A percentile compares a stretch with the other conserved stretches of the same genome.
phyloP scores from a whole-genome alignment of 2,888 invertebrate species.

The Platerodrilus igneus region DNA sequence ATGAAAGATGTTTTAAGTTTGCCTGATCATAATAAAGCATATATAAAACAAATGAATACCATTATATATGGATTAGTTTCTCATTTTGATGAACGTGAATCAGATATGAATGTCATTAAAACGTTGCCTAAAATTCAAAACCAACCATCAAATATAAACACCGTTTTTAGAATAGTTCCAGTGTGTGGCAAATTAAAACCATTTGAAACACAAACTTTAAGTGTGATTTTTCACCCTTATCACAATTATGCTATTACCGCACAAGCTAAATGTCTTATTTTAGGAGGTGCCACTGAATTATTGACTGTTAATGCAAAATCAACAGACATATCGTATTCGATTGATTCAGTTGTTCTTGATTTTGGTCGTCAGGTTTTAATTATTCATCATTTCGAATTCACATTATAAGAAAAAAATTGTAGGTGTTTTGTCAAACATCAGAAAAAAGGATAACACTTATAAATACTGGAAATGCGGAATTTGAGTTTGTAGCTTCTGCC shows the following conservation, averaged over 20 bases:
- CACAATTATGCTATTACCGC: constrained; percentile 49
- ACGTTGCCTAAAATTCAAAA: constrained; percentile 33
- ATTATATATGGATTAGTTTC: constrained; percentile 22
- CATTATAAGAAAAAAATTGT: constrained; percentile 7
- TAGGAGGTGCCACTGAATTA: constrained; percentile 55
- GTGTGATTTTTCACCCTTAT: constrained; percentile 51
- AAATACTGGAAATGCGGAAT: constrained; percentile 51
- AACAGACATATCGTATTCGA: constrained; percentile 50
- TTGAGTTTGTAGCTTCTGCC: constrained; percentile 49
- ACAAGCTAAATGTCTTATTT: constrained; percentile 51
- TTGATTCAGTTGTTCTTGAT: constrained; percentile 46
- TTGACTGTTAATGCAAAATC: constrained; percentile 52
- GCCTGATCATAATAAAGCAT: constrained; percentile 18
- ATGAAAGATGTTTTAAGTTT: constrained; percentile 12
- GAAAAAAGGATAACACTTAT: constrained; percentile 41
- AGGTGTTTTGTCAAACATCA: constrained; percentile 44
- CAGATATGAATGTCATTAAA: constrained; percentile 15
- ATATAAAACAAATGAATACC: constrained; percentile 18
- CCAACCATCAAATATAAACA: neutral
- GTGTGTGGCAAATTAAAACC: constrained; percentile 52
- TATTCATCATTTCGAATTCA: neutral
- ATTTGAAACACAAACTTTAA: constrained; percentile 50
- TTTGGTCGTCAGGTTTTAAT: constrained; percentile 45
- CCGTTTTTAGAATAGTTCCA: constrained; percentile 42
- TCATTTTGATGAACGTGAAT: constrained; percentile 11